phyloP scores from a whole-genome alignment of 2,113 vertebrate species.

The Ageneiosus marmoratus region DNA sequence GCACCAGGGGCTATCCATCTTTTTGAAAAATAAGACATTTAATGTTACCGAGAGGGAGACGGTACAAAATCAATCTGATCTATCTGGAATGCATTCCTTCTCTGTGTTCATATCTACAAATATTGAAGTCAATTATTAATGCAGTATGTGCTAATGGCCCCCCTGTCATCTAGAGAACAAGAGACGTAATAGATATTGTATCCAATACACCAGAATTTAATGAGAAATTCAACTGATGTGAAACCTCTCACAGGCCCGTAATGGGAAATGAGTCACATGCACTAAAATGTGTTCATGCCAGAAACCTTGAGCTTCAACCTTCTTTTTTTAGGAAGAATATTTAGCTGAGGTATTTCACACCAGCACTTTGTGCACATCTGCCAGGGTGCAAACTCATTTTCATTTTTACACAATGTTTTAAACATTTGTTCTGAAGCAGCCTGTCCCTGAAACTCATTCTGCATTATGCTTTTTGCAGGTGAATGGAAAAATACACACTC shows the following conservation, averaged over 20 bases:
- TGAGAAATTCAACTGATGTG: neutral
- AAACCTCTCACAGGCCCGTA: neutral
- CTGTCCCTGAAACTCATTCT: slow-evolving; percentile 7
- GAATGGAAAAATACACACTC: neutral
- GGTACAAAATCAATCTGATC: slow-evolving; percentile 21
- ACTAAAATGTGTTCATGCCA: neutral
- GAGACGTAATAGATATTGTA: neutral
- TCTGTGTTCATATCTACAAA: neutral
- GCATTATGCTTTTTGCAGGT: neutral
- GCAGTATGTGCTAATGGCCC: neutral
- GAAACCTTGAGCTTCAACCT: neutral
- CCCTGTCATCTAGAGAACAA: neutral
- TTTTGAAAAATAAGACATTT: slow-evolving; percentile 42
- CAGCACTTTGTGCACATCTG: slow-evolving; percentile 1
- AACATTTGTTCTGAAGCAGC: neutral
- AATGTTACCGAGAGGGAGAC: neutral
- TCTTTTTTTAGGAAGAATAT: neutral
- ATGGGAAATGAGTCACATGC: neutral
- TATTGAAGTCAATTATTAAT: slow-evolving; percentile 1
- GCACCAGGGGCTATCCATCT: slow-evolving; percentile 29
- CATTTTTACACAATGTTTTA: neutral
- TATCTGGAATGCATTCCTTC: slow-evolving; percentile 20
- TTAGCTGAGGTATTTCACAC: slow-evolving; percentile 31
- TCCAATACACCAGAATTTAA: slow-evolving; percentile 7
- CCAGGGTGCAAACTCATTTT: slow-evolving; percentile 25